Conservation (phyloP, 2,888 invertebrate species). For the Amblyjoppa fuscipennis region DNA sequence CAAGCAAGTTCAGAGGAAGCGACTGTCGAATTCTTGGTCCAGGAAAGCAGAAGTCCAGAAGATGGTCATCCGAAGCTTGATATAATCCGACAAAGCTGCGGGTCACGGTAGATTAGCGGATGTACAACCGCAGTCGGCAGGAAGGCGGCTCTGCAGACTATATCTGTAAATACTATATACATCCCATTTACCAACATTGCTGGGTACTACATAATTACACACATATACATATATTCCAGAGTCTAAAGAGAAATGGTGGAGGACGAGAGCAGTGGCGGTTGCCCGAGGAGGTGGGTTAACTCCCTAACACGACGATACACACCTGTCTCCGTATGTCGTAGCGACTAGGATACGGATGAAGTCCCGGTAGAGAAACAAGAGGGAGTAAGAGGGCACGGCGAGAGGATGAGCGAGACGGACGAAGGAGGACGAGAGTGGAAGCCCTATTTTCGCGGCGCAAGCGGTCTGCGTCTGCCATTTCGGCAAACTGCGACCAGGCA, state of each 20-base stretch:
- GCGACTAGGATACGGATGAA: conserved; percentile 17
- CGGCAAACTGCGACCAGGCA: conserved; percentile 68
- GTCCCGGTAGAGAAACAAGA: conserved; percentile 17
- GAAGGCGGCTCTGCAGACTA: background rate
- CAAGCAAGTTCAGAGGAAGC: conserved; percentile 13
- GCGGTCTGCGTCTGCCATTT: conserved; percentile 68
- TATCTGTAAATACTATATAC: background rate
- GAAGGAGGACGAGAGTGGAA: conserved; percentile 38
- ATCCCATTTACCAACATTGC: background rate
- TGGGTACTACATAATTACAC: background rate
- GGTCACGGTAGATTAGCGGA: conserved; percentile 68
- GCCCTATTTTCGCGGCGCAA: conserved; percentile 54
- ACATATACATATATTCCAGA: background rate
- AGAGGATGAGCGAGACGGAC: conserved; percentile 33
- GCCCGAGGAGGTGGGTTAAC: conserved; percentile 13
- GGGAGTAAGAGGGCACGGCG: conserved; percentile 26
- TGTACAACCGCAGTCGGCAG: conserved; percentile 61
- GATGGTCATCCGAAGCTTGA: conserved; percentile 39
- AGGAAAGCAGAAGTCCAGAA: conserved; percentile 13
- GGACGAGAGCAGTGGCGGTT: conserved; percentile 20
- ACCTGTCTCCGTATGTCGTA: background rate
- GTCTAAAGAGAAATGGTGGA: conserved; percentile 9
- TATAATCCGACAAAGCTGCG: conserved; percentile 69
- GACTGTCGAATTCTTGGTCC: conserved; percentile 6
- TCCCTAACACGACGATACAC: background rate